Evolutionary conservation across 1,140 invertebrate genomes (phyloP).

Genomic region (Penaeus japonicus): DNA sequence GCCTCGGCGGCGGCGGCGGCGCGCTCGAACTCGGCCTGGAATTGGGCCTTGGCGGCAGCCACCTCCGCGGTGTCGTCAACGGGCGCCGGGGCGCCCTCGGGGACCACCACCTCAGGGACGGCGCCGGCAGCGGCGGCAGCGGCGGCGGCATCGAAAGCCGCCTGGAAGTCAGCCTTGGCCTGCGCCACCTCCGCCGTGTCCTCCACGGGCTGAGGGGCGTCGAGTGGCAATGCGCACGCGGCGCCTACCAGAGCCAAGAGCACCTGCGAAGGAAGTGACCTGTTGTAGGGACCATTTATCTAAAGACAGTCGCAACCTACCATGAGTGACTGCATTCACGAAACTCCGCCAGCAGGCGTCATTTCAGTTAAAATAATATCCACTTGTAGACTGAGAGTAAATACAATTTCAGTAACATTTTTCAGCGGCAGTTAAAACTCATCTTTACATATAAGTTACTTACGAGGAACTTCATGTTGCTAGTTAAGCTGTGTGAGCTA

Average conservation of each 20-base stretch:
- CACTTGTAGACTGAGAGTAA: too few species aligned
- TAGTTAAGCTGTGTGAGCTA: too few species aligned
- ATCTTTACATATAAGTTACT: too few species aligned
- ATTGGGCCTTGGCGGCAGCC: background rate
- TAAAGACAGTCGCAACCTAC: too few species aligned
- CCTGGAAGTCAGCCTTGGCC: background rate
- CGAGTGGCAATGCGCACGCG: background rate
- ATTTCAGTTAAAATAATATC: too few species aligned
- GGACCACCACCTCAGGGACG: background rate
- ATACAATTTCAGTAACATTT: too few species aligned
- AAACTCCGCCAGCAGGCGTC: too few species aligned
- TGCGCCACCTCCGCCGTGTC: background rate
- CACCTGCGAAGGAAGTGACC: background rate
- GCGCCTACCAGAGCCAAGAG: background rate
- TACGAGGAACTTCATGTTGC: too few species aligned
- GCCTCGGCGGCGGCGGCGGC: slow-evolving; percentile 49
- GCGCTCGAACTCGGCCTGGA: slow-evolving; percentile 44
- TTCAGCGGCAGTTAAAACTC: too few species aligned
- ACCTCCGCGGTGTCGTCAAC: slow-evolving; percentile 20
- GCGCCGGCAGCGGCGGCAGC: background rate
- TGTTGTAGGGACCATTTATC: too few species aligned
- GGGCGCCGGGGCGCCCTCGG: background rate
- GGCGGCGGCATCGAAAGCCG: background rate
- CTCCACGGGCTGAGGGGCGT: background rate
- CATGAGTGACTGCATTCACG: too few species aligned